Base-by-base conservation (phyloP, 2,797 vertebrate genomes). In the Poeciliopsis turneri region DNA sequence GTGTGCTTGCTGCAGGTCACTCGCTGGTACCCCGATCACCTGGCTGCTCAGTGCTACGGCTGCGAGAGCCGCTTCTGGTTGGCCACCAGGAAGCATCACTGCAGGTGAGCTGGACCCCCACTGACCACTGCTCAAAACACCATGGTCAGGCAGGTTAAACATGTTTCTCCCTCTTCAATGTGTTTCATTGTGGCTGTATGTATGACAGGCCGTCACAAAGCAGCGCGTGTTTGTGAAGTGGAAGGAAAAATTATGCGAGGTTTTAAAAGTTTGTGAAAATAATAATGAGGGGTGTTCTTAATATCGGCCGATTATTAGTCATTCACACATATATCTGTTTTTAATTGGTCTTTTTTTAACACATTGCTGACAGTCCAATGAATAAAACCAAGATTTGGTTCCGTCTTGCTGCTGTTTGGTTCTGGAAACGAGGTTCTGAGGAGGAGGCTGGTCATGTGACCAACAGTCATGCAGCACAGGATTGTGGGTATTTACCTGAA, bases 51-150 rank as follows among this genome's bases (percentile, higher is more conserved):
- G 87, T 99, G 98, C 96, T 98, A 99, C 1, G 97, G 97, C 88
- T 99, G 98, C 12, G 97, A 99, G 93, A 97, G 96, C 87, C 89
- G 96, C 75, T 99, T 99, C 95, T 99, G 98, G 98, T 96, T 99
- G 0, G 98, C 96, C 85, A 95, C 97, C 84, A 96, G 98, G 91
- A 99, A 96, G 88, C 98, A 99, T 88, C 98, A 99, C 94, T 99
- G 98, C 98, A 98, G 98, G 97, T 98, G 94, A 92, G 83, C 4
- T 16, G 41, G 25, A 70, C 23, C 25, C 36, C 20, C 64, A 41
- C 20, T 23, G 64, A 68, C 10, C 20, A 2, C 11, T 25, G 41
- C 15, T 55, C 23, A 55, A 55, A 55, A 55, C 4, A 25, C 53
- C 53, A 12, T 2, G 55, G 25, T 12, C 55, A 57, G 55, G 55